Evolutionary conservation across 2,113 vertebrate species (phyloP), one percentile per base, ranked within the genome.

Genomic region (Equus quagga): DNA sequence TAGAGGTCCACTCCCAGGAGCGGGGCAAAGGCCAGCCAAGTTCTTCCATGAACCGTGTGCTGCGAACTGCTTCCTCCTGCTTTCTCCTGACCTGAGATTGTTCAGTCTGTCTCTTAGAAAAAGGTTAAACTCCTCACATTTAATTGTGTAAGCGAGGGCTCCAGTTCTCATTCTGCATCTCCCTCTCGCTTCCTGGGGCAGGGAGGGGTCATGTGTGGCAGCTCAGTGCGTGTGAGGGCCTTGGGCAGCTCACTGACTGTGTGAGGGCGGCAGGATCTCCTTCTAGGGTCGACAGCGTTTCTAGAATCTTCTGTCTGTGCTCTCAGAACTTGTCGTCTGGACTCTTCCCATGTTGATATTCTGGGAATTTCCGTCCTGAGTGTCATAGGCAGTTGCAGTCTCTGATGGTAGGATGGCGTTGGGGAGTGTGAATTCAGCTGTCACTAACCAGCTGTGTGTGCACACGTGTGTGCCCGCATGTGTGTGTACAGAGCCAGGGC

Each of bases 1-100:
- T 8, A 14, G 60, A 67, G 73, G 19, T 3, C 33, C 33, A 13
- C 28, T 73, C 28, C 5, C 10, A n/a, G 64, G 17, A 69, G 6
- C 31, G 54, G 10, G 33, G 3, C 23, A 17, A 54, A 56, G 49
- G 15, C 24, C 46, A 8, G 73, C 56, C 19, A 0, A 0, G 3
- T 6, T 28, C 65, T 31, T 0, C 0, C 75, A 11, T 3, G 6
- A 0, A 21, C 0, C 0, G 3, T 0, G 11, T 4, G 3, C 1
- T 6, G 58, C 58, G 10, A 13, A 7, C 4, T 1, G 1, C 23
- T 46, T 31, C 56, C 51, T 41, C 36, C 64, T 36, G 8, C 26
- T 49, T 33, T 7, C 6, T 13, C 1, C 24, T 17, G 12, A 56
- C 41, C 58, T 3, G 9, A 7, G 36, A 17, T 1, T 8, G 10